phyloP scores from a whole-genome alignment of 2,113 vertebrate genomes.

The Platichthys flesus region DNA sequence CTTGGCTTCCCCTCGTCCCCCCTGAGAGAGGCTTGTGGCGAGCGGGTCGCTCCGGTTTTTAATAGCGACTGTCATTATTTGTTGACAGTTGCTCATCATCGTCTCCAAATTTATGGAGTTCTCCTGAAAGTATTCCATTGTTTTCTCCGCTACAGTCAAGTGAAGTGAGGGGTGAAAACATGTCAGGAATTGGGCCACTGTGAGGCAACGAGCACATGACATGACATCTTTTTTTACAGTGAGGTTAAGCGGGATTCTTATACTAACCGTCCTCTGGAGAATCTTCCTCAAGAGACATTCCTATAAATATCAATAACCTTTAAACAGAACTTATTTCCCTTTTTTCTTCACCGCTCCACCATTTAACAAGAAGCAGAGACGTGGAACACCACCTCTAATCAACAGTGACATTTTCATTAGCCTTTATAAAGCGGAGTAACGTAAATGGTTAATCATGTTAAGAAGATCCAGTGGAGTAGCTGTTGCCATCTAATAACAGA shows the following conservation, averaged over 20 bases:
- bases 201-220: slow-evolving; percentile 33
- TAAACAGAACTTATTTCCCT: not conserved
- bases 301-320: slow-evolving; percentile 23
- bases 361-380: slow-evolving; percentile 22
- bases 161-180: slow-evolving; percentile 65
- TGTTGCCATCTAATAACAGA: slow-evolving; percentile 18
- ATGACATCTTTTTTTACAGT: slow-evolving; percentile 24
- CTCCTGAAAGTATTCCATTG: slow-evolving; percentile 64
- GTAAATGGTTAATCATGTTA: slow-evolving; percentile 23
- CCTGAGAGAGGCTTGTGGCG: slow-evolving; percentile 57
- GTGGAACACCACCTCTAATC: slow-evolving; percentile 10
- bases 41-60: slow-evolving; percentile 61
- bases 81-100: slow-evolving; percentile 81
- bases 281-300: slow-evolving; percentile 21
- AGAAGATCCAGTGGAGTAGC: not conserved
- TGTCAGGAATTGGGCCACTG: slow-evolving; percentile 55
- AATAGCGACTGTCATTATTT: slow-evolving; percentile 79
- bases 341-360: slow-evolving; percentile 1
- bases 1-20: slow-evolving; percentile 68
- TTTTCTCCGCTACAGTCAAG: slow-evolving; percentile 54
- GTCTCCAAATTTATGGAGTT: slow-evolving; percentile 71
- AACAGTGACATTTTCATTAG: slow-evolving; percentile 50
- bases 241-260: slow-evolving; percentile 28
- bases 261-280: slow-evolving; percentile 24
- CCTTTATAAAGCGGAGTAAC: slow-evolving; percentile 24